Evolutionary conservation across 2,113 vertebrate species (phyloP).

Genomic region (Lepisosteus osseus): DNA sequence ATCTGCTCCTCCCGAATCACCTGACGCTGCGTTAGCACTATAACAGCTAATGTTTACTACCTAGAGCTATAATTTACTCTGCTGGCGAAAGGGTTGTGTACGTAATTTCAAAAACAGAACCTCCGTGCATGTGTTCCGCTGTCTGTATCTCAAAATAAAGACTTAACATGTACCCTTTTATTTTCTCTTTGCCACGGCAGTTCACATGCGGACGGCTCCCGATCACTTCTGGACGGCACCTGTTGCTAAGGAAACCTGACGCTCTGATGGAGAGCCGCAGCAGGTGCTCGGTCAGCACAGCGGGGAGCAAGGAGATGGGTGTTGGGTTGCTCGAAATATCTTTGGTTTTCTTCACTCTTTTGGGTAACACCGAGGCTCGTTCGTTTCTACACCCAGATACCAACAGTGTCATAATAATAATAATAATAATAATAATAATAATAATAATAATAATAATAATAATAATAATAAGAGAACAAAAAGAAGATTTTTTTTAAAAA

Average conservation of each 20-base stretch:
- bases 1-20: slow-evolving; percentile 60
- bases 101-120: no score
- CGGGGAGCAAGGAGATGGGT: slow-evolving; percentile 8
- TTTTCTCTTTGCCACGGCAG: neutral
- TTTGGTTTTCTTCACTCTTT: no score
- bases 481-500: no score
- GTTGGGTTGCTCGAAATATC: neutral
- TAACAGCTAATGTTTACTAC: slow-evolving; percentile 8
- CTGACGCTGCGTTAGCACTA: slow-evolving; percentile 22
- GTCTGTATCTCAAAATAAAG: no score
- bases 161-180: no score
- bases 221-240: slow-evolving; percentile 29
- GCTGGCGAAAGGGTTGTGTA: no score
- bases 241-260: slow-evolving; percentile 68
- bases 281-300: slow-evolving; percentile 27
- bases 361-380: no score
- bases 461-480: no score
- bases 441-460: no score
- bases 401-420: neutral
- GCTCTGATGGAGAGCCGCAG: slow-evolving; percentile 24
- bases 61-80: no score
- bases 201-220: slow-evolving; percentile 11
- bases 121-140: no score
- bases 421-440: neutral
- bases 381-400: no score